A percentile compares a stretch with the other conserved stretches of the same genome.
phyloP scores from a whole-genome alignment of 2,113 vertebrate species.

The Alligator sinensis region DNA sequence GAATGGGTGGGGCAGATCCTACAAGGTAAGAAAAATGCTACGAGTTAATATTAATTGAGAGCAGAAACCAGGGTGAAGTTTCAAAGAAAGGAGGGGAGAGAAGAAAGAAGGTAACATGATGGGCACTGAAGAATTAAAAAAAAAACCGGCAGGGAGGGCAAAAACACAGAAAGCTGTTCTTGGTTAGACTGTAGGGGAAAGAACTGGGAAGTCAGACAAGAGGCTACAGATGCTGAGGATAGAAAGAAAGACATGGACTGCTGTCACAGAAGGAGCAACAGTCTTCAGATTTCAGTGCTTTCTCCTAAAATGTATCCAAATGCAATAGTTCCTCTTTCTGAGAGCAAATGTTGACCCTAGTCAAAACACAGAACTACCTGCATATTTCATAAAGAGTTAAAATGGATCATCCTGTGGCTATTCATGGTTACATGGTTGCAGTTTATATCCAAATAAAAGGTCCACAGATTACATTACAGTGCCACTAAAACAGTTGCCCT shows the following conservation, averaged over 20 bases:
- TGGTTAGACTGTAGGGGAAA: neutral
- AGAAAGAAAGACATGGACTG: fast-evolving
- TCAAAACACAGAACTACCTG: no score
- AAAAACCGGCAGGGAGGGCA: neutral
- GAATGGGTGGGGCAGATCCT: neutral
- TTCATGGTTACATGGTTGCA: fast-evolving
- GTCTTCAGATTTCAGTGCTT: neutral
- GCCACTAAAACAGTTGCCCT: fast-evolving
- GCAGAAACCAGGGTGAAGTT: neutral
- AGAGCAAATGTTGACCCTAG: fast-evolving
- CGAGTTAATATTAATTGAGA: no score
- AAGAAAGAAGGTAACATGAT: neutral
- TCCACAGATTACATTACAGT: fast-evolving
- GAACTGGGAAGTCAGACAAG: neutral
- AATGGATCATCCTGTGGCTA: fast-evolving
- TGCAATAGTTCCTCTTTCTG: fast-evolving
- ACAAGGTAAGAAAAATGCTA: neutral
- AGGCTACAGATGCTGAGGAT: neutral
- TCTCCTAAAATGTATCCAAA: neutral
- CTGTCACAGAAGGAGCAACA: neutral
- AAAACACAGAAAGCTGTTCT: neutral
- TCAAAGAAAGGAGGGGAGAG: neutral
- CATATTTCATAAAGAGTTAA: neutral
- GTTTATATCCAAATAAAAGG: neutral
- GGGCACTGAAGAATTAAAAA: neutral